Evolutionary conservation across 1,140 invertebrate species (phyloP).

Genomic region (Meloidogyne hapla): DNA sequence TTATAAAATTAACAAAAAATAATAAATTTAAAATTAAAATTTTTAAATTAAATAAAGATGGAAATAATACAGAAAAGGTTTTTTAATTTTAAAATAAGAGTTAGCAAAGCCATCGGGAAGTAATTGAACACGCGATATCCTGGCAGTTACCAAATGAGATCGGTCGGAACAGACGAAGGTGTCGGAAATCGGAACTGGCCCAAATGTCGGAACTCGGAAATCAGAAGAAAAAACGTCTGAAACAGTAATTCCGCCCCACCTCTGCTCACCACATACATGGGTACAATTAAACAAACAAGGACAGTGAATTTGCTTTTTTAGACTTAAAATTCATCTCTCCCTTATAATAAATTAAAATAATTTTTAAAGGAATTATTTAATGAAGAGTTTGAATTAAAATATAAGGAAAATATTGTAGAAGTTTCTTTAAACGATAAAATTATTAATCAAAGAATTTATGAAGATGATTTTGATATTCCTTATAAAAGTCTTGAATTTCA

Average conservation of each 20-base stretch:
- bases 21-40: constrained; percentile 2
- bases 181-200: too few species aligned
- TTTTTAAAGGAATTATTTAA: neutral
- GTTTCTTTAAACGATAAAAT: neutral
- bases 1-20: neutral
- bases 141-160: too few species aligned
- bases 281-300: too few species aligned
- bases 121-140: too few species aligned
- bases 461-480: neutral
- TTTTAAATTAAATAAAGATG: neutral
- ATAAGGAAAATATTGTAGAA: neutral
- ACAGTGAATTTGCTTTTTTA: too few species aligned
- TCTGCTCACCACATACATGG: too few species aligned
- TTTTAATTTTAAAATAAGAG: neutral
- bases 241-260: too few species aligned
- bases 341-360: neutral
- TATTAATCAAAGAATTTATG: neutral
- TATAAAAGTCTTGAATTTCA: neutral
- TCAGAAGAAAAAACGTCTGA: too few species aligned
- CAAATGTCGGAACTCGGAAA: too few species aligned
- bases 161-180: too few species aligned
- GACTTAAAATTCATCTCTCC: too few species aligned
- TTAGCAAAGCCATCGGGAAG: neutral
- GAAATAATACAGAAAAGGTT: neutral
- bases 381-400: neutral